Conservation (phyloP, 2,113 vertebrate genomes). For the Cathartes aura region DNA sequence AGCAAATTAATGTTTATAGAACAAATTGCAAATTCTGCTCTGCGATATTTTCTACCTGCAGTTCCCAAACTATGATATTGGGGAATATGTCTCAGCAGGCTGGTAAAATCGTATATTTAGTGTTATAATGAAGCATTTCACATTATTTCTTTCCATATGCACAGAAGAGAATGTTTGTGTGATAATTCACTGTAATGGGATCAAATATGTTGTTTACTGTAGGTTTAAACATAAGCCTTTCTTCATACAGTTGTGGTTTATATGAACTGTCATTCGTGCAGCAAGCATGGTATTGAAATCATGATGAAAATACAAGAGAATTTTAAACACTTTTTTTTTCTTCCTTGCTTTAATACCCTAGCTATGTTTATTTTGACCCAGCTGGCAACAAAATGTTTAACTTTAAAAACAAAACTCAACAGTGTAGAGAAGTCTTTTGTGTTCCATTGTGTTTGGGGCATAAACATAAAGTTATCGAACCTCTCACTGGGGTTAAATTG, state of each 20-base stretch:
- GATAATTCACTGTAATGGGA: neutral
- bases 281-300: neutral
- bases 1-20: neutral
- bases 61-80: neutral
- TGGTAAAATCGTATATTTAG: neutral
- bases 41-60: conserved; percentile 8
- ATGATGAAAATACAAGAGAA: neutral
- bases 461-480: neutral
- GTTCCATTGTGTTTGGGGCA: neutral
- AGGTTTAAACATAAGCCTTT: neutral
- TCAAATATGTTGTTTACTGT: neutral
- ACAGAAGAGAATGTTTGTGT: neutral
- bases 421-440: neutral
- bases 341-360: neutral
- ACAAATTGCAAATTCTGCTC: neutral
- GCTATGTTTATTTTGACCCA: neutral
- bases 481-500: neutral
- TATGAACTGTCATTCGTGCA: neutral
- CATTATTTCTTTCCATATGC: neutral
- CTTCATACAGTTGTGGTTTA: neutral
- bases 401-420: neutral
- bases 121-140: neutral
- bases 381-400: neutral
- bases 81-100: neutral
- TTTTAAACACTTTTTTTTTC: neutral